These are phyloP conservation scores for Monopis laevigella DNA, from an alignment of 2,888 invertebrate genomes.

Conservation along the genomic window DNA sequence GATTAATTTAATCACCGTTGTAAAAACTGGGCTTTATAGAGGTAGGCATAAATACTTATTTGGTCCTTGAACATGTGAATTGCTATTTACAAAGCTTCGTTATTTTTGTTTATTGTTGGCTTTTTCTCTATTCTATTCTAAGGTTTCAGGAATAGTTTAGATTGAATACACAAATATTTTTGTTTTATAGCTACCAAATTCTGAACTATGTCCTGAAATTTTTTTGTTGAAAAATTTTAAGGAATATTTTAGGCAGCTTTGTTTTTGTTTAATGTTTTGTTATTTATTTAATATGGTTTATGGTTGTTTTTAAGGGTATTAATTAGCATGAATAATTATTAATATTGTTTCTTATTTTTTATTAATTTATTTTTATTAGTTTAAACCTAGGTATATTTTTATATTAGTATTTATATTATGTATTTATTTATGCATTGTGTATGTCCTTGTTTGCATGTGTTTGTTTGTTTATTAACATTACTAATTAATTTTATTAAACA, in stretches of 20 bases:
- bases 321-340: neutral
- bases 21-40: no score
- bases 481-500: neutral
- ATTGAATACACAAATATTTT: neutral
- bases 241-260: neutral
- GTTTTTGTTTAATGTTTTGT: neutral
- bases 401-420: neutral
- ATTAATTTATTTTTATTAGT: neutral
- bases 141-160: conserved; percentile 9
- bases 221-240: conserved; percentile 6
- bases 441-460: neutral
- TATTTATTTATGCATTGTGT: neutral
- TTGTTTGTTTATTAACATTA: conserved; percentile 1
- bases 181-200: neutral
- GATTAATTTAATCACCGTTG: no score
- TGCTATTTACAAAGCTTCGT: no score
- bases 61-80: no score
- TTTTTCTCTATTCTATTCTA: conserved; percentile 3
- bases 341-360: neutral
- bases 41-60: no score
- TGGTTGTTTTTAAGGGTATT: neutral
- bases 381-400: neutral
- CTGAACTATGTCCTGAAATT: conserved; percentile 7
- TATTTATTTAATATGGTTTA: neutral
- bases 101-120: no score